Base-by-base conservation (phyloP, 2,888 invertebrate genomes). In the Eristalis arbustorum region DNA sequence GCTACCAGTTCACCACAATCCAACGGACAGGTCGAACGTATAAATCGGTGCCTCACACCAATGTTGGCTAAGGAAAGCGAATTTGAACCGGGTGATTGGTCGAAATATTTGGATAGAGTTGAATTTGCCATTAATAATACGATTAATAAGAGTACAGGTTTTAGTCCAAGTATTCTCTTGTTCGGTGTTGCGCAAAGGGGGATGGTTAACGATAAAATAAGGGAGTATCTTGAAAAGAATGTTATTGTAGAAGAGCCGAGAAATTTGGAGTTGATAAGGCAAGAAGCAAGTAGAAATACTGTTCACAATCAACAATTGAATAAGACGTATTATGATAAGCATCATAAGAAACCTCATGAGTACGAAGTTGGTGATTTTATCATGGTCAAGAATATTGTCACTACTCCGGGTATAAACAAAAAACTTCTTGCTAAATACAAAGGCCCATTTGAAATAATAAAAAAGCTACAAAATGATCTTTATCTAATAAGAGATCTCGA, bases 141-240 rank as follows among this genome's bases (percentile, higher is more conserved):
- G 0, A 68, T 89, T n/a, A 84, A 87, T 62, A 89, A 89, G 67
- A 73, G 89, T 8, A 89, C 90, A 23, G 88, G 89, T 5, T 88
- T 90, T 68, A 88, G 89, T 3, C 89, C 90, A 2, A 89, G 89
- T 82, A 88, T 79, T 57, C 56, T 90, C 25, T 69, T 90, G 34
- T 90, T 90, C 62, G 90, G 90, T 3, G 72, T 90, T n/a, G 25
- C 88, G 67, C 91, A 91, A 72, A 84, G 84, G 59, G 89, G 89
- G 14, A 34, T 77, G 10, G 66, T 88, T 31, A 62, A 77, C 67
- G 89, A 90, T 63, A 68, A 74, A 74, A 80, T 22, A 40, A 80
- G 57, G 37, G 74, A 6, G 56, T 25, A 56, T n/a, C n/a, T n/a
- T n/a, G n/a, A n/a, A n/a, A n/a, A n/a, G n/a, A n/a, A n/a, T n/a